phyloP scores from a whole-genome alignment of 2,113 vertebrate species.

The Menidia beryllina region DNA sequence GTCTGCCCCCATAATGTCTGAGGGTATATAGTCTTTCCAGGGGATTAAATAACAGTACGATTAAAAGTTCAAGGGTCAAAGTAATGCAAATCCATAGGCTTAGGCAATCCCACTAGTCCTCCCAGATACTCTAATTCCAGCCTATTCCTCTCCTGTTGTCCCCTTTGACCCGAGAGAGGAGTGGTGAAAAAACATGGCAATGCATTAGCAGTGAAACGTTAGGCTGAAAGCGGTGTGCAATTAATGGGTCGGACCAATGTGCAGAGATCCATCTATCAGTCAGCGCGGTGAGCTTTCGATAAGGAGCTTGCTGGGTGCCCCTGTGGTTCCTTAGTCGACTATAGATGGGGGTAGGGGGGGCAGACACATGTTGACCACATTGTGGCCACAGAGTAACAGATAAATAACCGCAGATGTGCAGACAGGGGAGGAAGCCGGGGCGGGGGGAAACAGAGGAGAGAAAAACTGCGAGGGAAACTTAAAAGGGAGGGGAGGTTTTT shows the following conservation, averaged over 20 bases:
- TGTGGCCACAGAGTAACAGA: slow-evolving; percentile 72
- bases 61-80: slow-evolving; percentile 68
- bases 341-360: slow-evolving; percentile 69
- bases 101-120: slow-evolving; percentile 44
- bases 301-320: slow-evolving; percentile 36
- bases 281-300: neutral
- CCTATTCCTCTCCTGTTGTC: slow-evolving; percentile 33
- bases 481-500: slow-evolving; percentile 53
- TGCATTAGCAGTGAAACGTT: slow-evolving; percentile 27
- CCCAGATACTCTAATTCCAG: slow-evolving; percentile 50
- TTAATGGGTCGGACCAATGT: slow-evolving; percentile 13
- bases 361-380: slow-evolving; percentile 82
- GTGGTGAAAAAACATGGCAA: neutral
- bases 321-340: slow-evolving; percentile 57
- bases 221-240: slow-evolving; percentile 34
- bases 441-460: slow-evolving; percentile 39
- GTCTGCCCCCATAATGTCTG: slow-evolving; percentile 35
- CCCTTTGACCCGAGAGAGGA: slow-evolving; percentile 15
- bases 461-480: slow-evolving; percentile 31
- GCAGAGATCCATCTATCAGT: neutral
- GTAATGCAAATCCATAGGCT: slow-evolving; percentile 68
- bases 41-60: slow-evolving; percentile 68
- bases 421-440: slow-evolving; percentile 45
- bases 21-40: slow-evolving; percentile 51
- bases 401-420: slow-evolving; percentile 79